Base-by-base conservation (phyloP, 2,888 invertebrate genomes). In the Galeopsomyia nigrocyanea region DNA sequence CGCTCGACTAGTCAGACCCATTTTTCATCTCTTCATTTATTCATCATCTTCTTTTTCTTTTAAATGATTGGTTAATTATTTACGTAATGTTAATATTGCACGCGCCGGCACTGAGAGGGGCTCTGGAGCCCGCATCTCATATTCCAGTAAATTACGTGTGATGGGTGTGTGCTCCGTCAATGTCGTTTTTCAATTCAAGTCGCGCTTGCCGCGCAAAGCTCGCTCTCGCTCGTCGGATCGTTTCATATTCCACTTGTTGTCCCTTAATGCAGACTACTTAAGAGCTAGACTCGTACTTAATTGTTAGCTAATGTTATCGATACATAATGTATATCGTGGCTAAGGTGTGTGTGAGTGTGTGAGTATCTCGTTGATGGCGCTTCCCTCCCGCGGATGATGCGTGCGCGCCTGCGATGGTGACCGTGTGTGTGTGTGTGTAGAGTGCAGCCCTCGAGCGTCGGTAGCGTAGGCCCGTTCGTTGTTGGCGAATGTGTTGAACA, bases 81-180 rank as follows among this genome's bases (percentile, higher is more conserved):
- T 57, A 67, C 51, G 53, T 65, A 63, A 74, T 64, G 17, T 10
- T 79, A 80, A 84, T 86, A 86, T 86, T 86, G 86, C 86, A 86
- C 86, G 80, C 82, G 80, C 86, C 86, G 86, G 86, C 86, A 83
- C 82, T 53, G 79, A 79, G 79, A 73, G 76, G 77, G 79, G 53
- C 22, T 71, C 58, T 22, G 49, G 50, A 56, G 63, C 50, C 71
- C 71, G 26, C 19, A 7, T 22, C 57, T 26, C 57, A 3, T n/a
- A n/a, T 16, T 56, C 49, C 53, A 70, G 60, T 70, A 70, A 73
- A 71, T 75, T 68, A 67, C 21, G 39, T 13, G 39, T 39, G 39
- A 39, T 39, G 39, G 39, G 39, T 39, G 39, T 10, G 7, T 10
- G 5, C 26, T 26, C 3, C 5, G 26, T 2, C 26, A 5, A 5